These are phyloP conservation scores for Nycticorax nycticorax DNA, from an alignment of 2,113 vertebrate species.

Conservation along the genomic window DNA sequence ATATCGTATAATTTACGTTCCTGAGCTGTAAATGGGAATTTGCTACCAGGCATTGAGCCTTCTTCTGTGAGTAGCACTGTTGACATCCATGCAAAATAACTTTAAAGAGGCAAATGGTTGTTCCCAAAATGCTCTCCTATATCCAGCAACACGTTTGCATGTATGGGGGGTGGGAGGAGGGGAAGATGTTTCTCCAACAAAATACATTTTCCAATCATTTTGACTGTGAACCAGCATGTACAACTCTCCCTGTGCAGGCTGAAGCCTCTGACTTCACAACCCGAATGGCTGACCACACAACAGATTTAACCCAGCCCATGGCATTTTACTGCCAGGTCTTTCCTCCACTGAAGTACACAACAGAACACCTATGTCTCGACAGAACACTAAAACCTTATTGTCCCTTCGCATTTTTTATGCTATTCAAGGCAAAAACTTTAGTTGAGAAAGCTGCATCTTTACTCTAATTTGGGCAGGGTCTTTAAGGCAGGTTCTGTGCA, in stretches of 20 bases:
- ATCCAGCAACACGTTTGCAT: neutral
- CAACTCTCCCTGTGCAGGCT: neutral
- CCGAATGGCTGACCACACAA: accelerated
- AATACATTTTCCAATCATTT: neutral
- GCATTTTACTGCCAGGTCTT: neutral
- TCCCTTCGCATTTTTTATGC: neutral
- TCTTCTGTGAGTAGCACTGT: neutral
- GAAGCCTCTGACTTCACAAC: neutral
- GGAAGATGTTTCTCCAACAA: neutral
- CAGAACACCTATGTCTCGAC: neutral
- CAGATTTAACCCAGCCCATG: neutral
- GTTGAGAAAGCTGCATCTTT: neutral
- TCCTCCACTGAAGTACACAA: neutral
- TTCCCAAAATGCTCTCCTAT: neutral
- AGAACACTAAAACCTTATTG: neutral
- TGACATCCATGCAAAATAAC: neutral
- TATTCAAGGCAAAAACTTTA: neutral
- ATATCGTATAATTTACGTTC: neutral
- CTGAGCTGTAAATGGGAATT: neutral
- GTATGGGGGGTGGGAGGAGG: accelerated
- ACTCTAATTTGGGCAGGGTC: neutral
- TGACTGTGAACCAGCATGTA: neutral
- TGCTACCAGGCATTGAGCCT: neutral
- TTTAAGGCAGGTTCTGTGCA: neutral
- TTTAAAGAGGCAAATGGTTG: neutral